Percentiles rank a stretch among this genome's conserved stretches.
These are phyloP conservation scores for Coelinius sp. DNA, from an alignment of 2,888 invertebrate genomes.

Conservation along the genomic window DNA sequence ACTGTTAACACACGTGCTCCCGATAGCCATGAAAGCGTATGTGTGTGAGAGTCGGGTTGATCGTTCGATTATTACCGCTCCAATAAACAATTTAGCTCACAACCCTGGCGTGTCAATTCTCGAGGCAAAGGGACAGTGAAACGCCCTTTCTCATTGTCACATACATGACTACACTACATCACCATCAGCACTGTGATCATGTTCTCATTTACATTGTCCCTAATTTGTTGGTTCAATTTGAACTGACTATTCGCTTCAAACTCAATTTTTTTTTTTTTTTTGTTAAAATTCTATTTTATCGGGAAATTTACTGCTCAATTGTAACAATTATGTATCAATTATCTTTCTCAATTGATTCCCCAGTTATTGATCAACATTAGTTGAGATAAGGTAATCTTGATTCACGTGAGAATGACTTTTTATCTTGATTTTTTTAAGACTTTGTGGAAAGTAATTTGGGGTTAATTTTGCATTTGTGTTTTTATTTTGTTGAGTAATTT, in stretches of 20 bases:
- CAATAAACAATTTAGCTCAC: conserved; percentile 31
- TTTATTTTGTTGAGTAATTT: neutral
- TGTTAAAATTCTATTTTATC: neutral
- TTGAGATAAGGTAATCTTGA: neutral
- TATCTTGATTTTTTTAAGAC: neutral
- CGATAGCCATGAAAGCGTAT: neutral
- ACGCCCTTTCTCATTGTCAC: neutral
- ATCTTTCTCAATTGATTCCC: neutral
- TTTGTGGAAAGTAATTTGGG: neutral
- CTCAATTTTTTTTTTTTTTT: neutral
- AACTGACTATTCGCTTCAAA: conserved; percentile 44
- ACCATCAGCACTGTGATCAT: conserved; percentile 5
- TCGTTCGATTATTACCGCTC: conserved; percentile 36
- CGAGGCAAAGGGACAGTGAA: conserved; percentile 4
- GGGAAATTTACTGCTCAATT: neutral
- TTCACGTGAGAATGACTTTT: neutral
- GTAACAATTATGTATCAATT: neutral
- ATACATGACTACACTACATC: neutral
- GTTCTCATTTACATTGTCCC: conserved; percentile 1
- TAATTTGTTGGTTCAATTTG: conserved; percentile 23
- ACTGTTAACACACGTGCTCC: conserved; percentile 13
- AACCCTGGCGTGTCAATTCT: conserved; percentile 13
- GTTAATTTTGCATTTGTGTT: neutral
- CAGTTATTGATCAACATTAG: neutral
- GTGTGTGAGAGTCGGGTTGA: conserved; percentile 14